These are phyloP conservation scores for Drosophila mayaguana DNA, from an alignment of 2,888 invertebrate species.

Conservation along the genomic window DNA sequence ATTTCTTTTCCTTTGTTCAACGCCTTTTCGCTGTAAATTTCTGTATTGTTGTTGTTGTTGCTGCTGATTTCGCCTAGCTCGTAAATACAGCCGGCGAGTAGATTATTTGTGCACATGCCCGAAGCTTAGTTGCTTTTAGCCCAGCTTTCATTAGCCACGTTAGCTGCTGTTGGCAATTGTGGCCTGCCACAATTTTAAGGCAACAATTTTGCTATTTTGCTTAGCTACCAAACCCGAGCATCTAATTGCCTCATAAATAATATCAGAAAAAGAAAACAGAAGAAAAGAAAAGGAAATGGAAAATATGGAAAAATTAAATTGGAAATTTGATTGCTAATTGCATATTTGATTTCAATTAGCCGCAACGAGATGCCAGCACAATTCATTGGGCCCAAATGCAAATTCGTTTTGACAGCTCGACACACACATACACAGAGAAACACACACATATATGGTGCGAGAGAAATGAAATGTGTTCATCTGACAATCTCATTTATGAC, in stretches of 20 bases:
- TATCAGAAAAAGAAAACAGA: neutral
- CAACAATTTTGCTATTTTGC: slow-evolving; percentile 35
- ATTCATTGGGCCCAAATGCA: slow-evolving; percentile 49
- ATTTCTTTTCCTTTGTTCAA: slow-evolving; percentile 22
- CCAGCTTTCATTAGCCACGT: slow-evolving; percentile 43
- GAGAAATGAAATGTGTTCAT: slow-evolving; percentile 43
- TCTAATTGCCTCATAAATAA: slow-evolving; percentile 73
- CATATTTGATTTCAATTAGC: slow-evolving; percentile 74
- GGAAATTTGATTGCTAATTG: slow-evolving; percentile 58
- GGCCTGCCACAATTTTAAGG: slow-evolving; percentile 36
- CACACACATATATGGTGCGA: neutral
- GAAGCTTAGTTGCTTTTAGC: slow-evolving; percentile 23
- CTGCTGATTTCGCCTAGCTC: slow-evolving; percentile 47
- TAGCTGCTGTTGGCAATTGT: slow-evolving; percentile 30
- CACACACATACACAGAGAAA: neutral
- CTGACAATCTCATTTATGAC: slow-evolving; percentile 64
- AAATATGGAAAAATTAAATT: slow-evolving; percentile 26
- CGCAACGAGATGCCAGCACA: slow-evolving; percentile 14
- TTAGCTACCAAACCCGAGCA: slow-evolving; percentile 16
- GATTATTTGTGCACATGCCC: slow-evolving; percentile 66
- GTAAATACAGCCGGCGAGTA: slow-evolving; percentile 66
- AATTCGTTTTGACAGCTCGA: slow-evolving; percentile 62
- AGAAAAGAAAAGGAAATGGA: neutral
- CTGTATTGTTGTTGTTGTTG: slow-evolving; percentile 16
- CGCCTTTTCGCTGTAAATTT: slow-evolving; percentile 31